These are phyloP conservation scores for Murina feae DNA, from an alignment of 2,113 vertebrate genomes.

Conservation along the genomic window DNA sequence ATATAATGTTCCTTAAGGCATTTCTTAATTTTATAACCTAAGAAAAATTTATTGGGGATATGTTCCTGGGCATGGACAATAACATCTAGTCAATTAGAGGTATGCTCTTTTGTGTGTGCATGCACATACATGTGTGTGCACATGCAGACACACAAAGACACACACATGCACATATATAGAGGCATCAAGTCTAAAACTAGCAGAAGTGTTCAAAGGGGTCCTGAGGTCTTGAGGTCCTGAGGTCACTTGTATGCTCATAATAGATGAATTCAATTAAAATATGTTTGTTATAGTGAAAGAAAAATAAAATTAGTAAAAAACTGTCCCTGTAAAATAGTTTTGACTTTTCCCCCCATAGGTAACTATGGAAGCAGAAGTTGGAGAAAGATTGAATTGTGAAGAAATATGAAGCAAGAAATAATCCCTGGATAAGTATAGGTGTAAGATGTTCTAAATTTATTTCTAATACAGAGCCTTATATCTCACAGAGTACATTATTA, in stretches of 20 bases:
- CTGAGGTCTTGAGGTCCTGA: not conserved
- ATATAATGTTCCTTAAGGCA: not conserved
- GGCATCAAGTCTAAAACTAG: not conserved
- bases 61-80: not conserved
- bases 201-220: not conserved
- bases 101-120: not conserved
- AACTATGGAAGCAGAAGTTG: not conserved
- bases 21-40: not conserved
- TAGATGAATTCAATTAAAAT: not conserved
- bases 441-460: not conserved
- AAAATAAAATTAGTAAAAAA: not conserved
- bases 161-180: not conserved
- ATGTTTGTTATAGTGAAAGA: not conserved
- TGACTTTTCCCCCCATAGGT: not conserved
- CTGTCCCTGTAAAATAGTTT: not conserved
- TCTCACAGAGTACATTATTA: not conserved
- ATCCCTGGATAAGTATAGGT: not conserved
- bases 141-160: not conserved
- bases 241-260: not conserved
- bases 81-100: not conserved
- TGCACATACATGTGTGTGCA: not conserved
- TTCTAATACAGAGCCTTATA: not conserved
- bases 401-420: not conserved
- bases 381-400: not conserved
- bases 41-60: not conserved